Evolutionary conservation across 1,140 invertebrate genomes (phyloP), one percentile per base, ranked within the genome.

Genomic region (Maniola jurtina): DNA sequence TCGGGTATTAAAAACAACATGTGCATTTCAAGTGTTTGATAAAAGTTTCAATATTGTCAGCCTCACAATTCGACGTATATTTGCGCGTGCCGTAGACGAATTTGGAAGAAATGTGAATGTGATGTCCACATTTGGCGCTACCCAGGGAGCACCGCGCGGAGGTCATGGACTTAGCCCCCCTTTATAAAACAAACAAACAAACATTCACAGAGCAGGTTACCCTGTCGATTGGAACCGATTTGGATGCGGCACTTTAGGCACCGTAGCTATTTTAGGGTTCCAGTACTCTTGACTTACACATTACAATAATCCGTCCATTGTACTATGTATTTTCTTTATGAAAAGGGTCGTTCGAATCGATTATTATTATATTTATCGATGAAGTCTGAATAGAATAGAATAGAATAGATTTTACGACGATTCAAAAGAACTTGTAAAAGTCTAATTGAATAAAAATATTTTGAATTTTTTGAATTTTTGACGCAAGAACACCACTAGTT

Each of bases 81-180:
- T 40, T 34, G 55, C 59, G 67, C 58, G 50, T 64, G 58, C 38
- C 47, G 48, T 61, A 36, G 63, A 62, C 47, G 63, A 66, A 68
- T 69, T 73, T 71, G 48, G 62, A 68, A 71, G 59, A 57, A 73
- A 80, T 80, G 78, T 81, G 79, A 86, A 83, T 84, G 66, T 70
- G 73, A 15, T 76, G 86, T 89, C 84, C 86, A 89, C 84, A 79
- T 77, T 89, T 89, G 83, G 86, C 86, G 86, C 84, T 76, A 89
- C 86, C 86, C 86, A 87, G 86, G 86, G 86, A 84, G 86, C 86
- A 88, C 86, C 86, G 81, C 84, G 86, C 78, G 86, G 86, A 88
- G 86, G 86, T 84, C 80, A 88, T 88, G 86, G 86, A 88, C 86
- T 80, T 71, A 81, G 84, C 84, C 79, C 84, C 86, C 86, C 83